Percentiles rank a stretch among this genome's conserved stretches.
Evolutionary conservation across 2,888 invertebrate species (phyloP).

Genomic region (Tiphia femorata): DNA sequence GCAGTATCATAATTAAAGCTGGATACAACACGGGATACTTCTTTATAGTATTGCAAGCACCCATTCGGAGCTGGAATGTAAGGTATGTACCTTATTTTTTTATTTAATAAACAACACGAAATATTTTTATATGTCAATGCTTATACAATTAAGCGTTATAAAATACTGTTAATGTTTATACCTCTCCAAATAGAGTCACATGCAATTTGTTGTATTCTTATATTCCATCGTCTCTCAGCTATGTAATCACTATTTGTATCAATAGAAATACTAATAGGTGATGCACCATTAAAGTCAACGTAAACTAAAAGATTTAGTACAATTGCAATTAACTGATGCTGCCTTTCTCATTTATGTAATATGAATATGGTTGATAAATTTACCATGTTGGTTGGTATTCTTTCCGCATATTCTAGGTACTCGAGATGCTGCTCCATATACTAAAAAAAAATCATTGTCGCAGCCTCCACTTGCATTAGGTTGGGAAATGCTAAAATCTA

Average conservation of each 20-base stretch:
- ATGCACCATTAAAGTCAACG: slow-evolving; percentile 79
- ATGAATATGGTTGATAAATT: slow-evolving; percentile 20
- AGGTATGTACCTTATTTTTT: slow-evolving; percentile 9
- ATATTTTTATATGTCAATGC: neutral
- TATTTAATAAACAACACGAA: slow-evolving; percentile 2
- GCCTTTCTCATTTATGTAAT: neutral
- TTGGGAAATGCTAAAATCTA: slow-evolving; percentile 79
- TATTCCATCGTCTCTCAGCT: slow-evolving; percentile 80
- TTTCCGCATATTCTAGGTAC: slow-evolving; percentile 84
- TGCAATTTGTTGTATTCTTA: slow-evolving; percentile 79
- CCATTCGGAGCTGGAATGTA: slow-evolving; percentile 78
- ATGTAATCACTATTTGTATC: slow-evolving; percentile 75
- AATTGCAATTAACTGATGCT: neutral
- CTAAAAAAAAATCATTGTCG: slow-evolving; percentile 77
- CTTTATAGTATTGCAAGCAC: slow-evolving; percentile 82
- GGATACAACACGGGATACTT: slow-evolving; percentile 74
- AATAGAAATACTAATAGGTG: slow-evolving; percentile 78
- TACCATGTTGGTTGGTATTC: slow-evolving; percentile 81
- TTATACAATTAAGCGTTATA: too few relatives aligned
- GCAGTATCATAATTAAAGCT: slow-evolving; percentile 84
- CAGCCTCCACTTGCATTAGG: slow-evolving; percentile 83
- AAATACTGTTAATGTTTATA: slow-evolving; percentile 55
- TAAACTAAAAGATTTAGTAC: slow-evolving; percentile 70
- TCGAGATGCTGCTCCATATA: slow-evolving; percentile 78
- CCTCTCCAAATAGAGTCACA: slow-evolving; percentile 80